Conservation (phyloP, 2,113 vertebrate species). For the Rhea pennata region DNA sequence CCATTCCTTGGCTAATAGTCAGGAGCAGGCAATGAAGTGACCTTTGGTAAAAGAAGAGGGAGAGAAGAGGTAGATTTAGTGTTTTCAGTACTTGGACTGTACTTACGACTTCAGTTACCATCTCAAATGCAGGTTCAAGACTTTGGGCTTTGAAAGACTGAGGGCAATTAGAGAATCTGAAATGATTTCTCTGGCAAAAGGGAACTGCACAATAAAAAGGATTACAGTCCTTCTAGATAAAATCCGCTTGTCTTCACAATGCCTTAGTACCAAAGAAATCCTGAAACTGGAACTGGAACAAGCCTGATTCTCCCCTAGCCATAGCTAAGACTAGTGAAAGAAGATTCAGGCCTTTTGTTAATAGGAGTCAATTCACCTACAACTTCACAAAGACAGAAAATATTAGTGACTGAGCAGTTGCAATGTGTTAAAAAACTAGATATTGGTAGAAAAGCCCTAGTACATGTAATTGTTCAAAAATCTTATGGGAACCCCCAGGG, state of each 20-base stretch:
- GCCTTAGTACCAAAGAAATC: background rate
- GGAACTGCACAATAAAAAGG: background rate
- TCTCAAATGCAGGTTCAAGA: background rate
- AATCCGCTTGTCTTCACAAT: background rate
- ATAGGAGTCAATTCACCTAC: background rate
- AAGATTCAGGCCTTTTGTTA: background rate
- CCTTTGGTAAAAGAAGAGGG: background rate
- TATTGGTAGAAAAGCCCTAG: background rate
- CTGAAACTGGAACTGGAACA: background rate
- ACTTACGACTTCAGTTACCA: background rate
- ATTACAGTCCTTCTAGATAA: background rate
- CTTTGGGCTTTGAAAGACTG: background rate
- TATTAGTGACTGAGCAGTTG: background rate
- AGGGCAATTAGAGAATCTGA: background rate
- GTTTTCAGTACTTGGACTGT: background rate
- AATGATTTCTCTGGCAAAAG: background rate
- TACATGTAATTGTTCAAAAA: background rate
- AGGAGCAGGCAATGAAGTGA: background rate
- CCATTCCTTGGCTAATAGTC: background rate
- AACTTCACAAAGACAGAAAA: background rate
- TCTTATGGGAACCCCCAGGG: background rate
- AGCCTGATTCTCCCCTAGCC: background rate
- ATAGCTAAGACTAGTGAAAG: background rate
- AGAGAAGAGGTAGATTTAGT: background rate
- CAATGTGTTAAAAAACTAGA: background rate